Evolutionary conservation across 2,888 invertebrate genomes (phyloP).

Genomic region (Pyrochroa serraticornis): DNA sequence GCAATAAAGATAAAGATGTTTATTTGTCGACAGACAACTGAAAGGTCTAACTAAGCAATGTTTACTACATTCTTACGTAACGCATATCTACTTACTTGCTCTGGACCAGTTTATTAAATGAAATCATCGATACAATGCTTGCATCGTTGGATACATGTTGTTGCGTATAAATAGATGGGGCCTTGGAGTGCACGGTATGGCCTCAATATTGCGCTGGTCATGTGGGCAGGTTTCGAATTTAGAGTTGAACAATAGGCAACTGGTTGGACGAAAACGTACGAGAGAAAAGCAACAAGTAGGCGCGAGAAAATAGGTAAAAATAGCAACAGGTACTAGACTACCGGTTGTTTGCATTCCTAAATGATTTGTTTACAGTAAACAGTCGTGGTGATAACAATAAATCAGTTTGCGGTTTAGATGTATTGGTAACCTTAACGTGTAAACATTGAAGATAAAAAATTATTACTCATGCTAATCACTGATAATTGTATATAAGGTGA

Average conservation of each 20-base stretch:
- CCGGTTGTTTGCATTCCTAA: conserved; percentile 4
- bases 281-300: conserved; percentile 5
- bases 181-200: conserved; percentile 35
- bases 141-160: conserved; percentile 20
- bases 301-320: neutral
- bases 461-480: too few relatives aligned
- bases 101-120: conserved; percentile 32
- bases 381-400: too few relatives aligned
- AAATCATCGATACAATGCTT: conserved; percentile 25
- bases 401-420: too few relatives aligned
- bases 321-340: neutral
- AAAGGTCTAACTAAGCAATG: conserved; percentile 13
- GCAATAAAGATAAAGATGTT: conserved; percentile 23
- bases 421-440: too few relatives aligned
- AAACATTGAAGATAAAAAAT: too few relatives aligned
- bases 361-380: neutral
- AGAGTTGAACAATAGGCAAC: conserved; percentile 28
- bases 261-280: conserved; percentile 4
- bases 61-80: neutral
- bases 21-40: conserved; percentile 22
- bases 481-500: too few relatives aligned
- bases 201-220: conserved; percentile 28
- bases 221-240: conserved; percentile 29
- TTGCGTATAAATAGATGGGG: conserved; percentile 42
- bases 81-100: conserved; percentile 31